Percentiles rank a stretch among this genome's conserved stretches.
Evolutionary conservation across 2,113 vertebrate species (phyloP).

Genomic region (Pituophis catenifer): DNA sequence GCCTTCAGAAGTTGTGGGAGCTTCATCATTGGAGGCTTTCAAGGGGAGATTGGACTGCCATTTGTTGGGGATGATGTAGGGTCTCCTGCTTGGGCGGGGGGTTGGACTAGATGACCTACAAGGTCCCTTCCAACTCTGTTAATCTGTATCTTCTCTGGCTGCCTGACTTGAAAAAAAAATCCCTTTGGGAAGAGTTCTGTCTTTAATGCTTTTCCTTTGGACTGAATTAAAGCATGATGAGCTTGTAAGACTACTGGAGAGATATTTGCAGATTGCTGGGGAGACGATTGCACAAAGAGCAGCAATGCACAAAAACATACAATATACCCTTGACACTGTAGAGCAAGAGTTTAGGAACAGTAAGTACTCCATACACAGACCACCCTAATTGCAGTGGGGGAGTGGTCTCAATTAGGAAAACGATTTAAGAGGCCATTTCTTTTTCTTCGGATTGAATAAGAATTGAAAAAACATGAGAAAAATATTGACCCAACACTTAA

Average conservation of each 20-base stretch:
- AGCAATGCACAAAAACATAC: not conserved
- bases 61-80: too few species aligned
- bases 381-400: not conserved
- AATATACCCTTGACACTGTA: not conserved
- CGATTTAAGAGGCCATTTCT: not conserved
- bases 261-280: not conserved
- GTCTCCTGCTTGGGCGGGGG: too few species aligned
- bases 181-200: not conserved
- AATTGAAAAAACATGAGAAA: not conserved
- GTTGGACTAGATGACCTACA: too few species aligned
- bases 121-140: too few species aligned
- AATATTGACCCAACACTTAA: not conserved
- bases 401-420: not conserved
- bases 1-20: too few species aligned
- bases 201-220: not conserved
- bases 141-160: not conserved
- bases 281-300: not conserved
- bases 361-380: not conserved
- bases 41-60: too few species aligned
- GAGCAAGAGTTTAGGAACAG: not conserved
- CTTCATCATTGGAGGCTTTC: too few species aligned
- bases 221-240: not conserved
- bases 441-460: not conserved
- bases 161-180: not conserved
- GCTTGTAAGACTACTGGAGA: not conserved